A percentile compares a stretch with the other conserved stretches of the same genome.
These are phyloP conservation scores for Ficedula albicollis DNA, from an alignment of 2,797 vertebrate genomes.

Conservation along the genomic window DNA sequence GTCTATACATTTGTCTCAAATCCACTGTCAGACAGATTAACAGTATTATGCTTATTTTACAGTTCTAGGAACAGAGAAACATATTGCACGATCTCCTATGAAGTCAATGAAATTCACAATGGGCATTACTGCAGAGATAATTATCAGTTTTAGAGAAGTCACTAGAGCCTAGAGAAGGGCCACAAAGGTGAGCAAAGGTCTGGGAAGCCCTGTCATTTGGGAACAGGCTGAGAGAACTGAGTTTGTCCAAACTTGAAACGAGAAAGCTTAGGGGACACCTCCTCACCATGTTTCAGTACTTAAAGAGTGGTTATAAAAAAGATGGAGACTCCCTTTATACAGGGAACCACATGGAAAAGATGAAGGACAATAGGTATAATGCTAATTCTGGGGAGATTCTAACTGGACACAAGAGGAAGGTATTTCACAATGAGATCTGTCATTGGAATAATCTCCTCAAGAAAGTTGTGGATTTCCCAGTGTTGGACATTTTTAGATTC, in stretches of 20 bases:
- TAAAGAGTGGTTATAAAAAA: neutral
- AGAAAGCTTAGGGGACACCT: neutral
- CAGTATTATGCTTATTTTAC: neutral
- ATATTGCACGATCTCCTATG: neutral
- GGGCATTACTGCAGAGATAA: neutral
- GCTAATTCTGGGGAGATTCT: neutral
- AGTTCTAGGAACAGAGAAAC: neutral
- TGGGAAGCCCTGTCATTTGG: neutral
- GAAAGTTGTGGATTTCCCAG: neutral
- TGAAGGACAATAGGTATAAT: neutral
- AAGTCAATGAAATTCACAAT: neutral
- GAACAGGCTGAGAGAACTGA: neutral
- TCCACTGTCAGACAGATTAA: neutral
- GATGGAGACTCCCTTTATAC: neutral
- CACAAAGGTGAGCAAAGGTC: neutral
- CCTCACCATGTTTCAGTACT: neutral
- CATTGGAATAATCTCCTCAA: neutral
- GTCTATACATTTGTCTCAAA: neutral
- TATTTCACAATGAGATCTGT: neutral
- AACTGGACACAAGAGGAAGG: neutral
- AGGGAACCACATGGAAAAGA: neutral
- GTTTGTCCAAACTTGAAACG: neutral
- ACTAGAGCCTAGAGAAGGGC: neutral
- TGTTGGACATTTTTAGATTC: neutral
- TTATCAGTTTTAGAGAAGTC: neutral